Evolutionary conservation across 2,797 vertebrate species (phyloP), one percentile per base, ranked within the genome.

Genomic region (Tangara arthus): DNA sequence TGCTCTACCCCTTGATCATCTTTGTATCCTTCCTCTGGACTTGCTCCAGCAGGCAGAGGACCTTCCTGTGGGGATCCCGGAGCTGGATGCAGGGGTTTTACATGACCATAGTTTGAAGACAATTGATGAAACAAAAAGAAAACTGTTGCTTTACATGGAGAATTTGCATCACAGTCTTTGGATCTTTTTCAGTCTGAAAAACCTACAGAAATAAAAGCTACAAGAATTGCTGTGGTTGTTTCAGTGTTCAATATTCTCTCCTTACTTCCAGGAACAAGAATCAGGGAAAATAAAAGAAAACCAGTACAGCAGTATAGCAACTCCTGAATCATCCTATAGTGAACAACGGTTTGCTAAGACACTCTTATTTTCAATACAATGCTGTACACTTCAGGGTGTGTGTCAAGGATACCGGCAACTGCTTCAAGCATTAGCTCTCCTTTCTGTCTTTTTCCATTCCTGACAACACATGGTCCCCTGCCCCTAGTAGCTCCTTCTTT

Each of bases 1-100:
- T 27, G 22, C 6, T 32, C 22, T 39, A 37, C 5, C 9, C 8
- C 47, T 61, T 53, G 27, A 37, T 52, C 18, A 27, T 27, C 22
- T 27, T 44, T 23, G 7, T 32, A 11, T 17, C n/a, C 11, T 18
- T 82, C 15, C 22, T 46, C 39, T n/a, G 24, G n/a, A 37, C 22
- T 46, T 0, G 0, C 23, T 37, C 8, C 23, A 37, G 28, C 56
- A 53, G 27, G 9, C 5, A 14, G 9, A 15, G 37, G 47, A 27
- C n/a, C 23, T 27, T 63, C 19, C n/a, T 46, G 4, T 44, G 39
- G n/a, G 18, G 15, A 53, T 9, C 18, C n/a, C n/a, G 46, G 39
- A 71, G 47, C 56, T 46, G 28, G n/a, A 27, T n/a, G 39, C n/a
- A 27, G 27, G 12, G 8, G 15, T 55, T 63, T 55, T 28, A n/a